Evolutionary conservation across 2,113 vertebrate species (phyloP).

Genomic region (Silurus asotus): DNA sequence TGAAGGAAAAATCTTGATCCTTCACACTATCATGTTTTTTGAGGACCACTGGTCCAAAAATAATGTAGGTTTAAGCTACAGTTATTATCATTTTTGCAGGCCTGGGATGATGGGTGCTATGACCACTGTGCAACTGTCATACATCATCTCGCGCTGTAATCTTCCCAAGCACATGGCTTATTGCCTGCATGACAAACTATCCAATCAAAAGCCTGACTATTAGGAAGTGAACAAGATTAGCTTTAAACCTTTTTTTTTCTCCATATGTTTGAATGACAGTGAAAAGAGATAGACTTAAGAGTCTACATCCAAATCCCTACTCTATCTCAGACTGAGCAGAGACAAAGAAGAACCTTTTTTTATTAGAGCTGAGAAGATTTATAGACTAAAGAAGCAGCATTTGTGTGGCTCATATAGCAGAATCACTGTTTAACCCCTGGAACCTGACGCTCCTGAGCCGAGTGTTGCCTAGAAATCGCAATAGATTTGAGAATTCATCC

Average conservation of each 20-base stretch:
- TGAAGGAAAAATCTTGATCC: neutral
- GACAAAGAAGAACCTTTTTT: conserved; percentile 15
- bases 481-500: neutral
- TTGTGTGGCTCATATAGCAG: neutral
- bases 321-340: conserved; percentile 37
- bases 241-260: conserved; percentile 44
- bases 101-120: conserved; percentile 47
- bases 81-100: conserved; percentile 1
- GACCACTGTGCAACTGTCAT: conserved; percentile 29
- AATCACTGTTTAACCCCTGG: neutral
- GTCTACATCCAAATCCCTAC: conserved; percentile 25
- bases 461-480: neutral
- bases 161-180: conserved; percentile 52
- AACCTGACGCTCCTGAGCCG: neutral
- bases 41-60: neutral
- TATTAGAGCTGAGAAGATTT: conserved; percentile 1
- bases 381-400: conserved; percentile 8
- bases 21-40: neutral
- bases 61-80: neutral
- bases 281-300: conserved; percentile 34
- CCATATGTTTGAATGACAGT: conserved; percentile 49
- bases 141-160: conserved; percentile 27
- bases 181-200: conserved; percentile 53
- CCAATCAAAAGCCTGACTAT: conserved; percentile 57
- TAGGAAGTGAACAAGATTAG: conserved; percentile 61